Conservation (phyloP, 1,140 invertebrate genomes). For the Calliopsis andreniformis region DNA sequence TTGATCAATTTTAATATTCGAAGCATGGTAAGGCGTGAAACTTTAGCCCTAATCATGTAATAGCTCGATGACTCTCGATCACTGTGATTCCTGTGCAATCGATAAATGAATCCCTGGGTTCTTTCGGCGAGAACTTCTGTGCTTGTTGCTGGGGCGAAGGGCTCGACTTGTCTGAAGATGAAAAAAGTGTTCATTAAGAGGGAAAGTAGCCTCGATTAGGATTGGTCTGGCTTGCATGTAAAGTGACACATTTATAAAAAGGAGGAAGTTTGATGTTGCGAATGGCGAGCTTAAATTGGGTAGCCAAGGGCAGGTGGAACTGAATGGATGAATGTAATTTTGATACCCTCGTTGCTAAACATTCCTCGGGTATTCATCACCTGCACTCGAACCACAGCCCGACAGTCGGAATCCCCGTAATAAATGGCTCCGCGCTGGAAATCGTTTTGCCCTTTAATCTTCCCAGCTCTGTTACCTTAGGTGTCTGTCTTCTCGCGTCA, state of each 20-base stretch:
- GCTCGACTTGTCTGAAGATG: background rate
- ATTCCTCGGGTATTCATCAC: constrained; percentile 37
- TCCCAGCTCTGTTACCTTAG: constrained; percentile 25
- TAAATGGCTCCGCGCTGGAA: constrained; percentile 19
- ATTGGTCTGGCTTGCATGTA: background rate
- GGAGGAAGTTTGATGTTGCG: background rate
- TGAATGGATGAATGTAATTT: constrained; percentile 47
- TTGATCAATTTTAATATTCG: constrained; percentile 45
- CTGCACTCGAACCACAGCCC: constrained; percentile 33
- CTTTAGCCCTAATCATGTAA: background rate
- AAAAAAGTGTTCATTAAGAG: constrained; percentile 12
- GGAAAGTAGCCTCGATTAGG: background rate
- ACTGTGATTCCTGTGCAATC: constrained; percentile 24
- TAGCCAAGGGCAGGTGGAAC: constrained; percentile 23
- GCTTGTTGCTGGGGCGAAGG: constrained; percentile 18
- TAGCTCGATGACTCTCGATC: constrained; percentile 1
- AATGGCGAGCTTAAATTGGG: constrained; percentile 19
- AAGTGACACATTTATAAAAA: background rate
- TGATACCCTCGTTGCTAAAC: constrained; percentile 57
- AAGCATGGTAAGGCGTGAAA: background rate
- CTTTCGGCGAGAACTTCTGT: no score
- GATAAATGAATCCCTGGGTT: background rate
- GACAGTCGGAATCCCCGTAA: constrained; percentile 33
- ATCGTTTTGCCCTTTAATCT: constrained; percentile 39
- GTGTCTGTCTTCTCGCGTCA: constrained; percentile 17